Base-by-base conservation (phyloP, 2,888 invertebrate species). In the Drosophila affinis region DNA sequence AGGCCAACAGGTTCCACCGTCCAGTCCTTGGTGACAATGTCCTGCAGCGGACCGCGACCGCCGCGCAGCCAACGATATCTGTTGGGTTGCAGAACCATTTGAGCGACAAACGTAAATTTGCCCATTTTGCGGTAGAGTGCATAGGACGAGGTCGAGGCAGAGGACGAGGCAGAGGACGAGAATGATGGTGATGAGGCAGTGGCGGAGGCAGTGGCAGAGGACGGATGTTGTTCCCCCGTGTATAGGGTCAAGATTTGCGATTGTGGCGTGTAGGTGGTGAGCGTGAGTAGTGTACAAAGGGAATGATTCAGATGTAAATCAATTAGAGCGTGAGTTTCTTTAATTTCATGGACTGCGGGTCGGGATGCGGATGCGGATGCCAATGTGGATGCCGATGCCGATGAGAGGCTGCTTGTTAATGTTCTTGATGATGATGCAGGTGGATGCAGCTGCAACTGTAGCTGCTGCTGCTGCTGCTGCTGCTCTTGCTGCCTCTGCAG, bases 61-160 rank as follows among this genome's bases (percentile, higher is more conserved):
- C 97, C 97, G 63, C 97, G 94, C 84, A 95, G 94, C 97, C 97
- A 98, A 58, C 95, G 94, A 93, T 95, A 97, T 81, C 94, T 94
- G 83, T 90, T 89, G 81, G 89, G 87, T 80, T 88, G 89, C 81
- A 88, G 80, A 78, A 87, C 76, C 80, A 88, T 79, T 88, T 91
- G 90, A 82, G 90, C 89, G 78, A 70, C 79, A 82, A 85, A 87
- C 73, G 87, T 88, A 87, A 91, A 89, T 89, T 91, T 88, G 56
- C 91, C 91, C 90, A 90, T 90, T 91, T 90, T 90, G 59, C 91
- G 89, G 74, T 84, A 90, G 62, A 90, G 80, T 76, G 85, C 76
- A 75, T 74, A 81, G 72, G 74, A 69, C 53, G 79, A 67, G 47
- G 73, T 57, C 60, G 74, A 53, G 17, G 72, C 10, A 2, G 29